Evolutionary conservation across 2,888 invertebrate species (phyloP).

Genomic region (Agrilus mali): DNA sequence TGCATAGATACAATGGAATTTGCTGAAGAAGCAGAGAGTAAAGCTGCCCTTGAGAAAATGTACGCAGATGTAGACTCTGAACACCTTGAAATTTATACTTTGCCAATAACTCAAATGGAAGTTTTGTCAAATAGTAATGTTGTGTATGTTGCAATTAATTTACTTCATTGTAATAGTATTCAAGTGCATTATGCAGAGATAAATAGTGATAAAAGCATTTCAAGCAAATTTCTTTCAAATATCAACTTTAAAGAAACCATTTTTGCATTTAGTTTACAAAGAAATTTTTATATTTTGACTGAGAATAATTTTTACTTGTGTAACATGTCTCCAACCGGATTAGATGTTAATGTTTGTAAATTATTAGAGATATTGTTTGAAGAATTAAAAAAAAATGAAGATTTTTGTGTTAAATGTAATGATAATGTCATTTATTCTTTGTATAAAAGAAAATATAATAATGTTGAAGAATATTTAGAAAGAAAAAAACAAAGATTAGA

Average conservation of each 20-base stretch:
- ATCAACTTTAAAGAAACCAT: slow-evolving; percentile 23
- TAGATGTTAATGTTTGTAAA: slow-evolving; percentile 22
- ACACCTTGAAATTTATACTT: slow-evolving; percentile 40
- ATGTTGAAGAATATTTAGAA: slow-evolving; percentile 66
- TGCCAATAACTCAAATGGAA: slow-evolving; percentile 41
- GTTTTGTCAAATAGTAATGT: slow-evolving; percentile 24
- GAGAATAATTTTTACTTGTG: slow-evolving; percentile 13
- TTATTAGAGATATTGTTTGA: slow-evolving; percentile 15
- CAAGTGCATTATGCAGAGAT: slow-evolving; percentile 32
- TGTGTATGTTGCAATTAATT: slow-evolving; percentile 7
- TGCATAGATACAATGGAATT: slow-evolving; percentile 37
- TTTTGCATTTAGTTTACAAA: slow-evolving; percentile 29
- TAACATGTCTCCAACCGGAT: slow-evolving; percentile 1
- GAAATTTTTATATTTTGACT: slow-evolving; percentile 22
- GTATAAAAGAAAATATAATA: slow-evolving; percentile 70
- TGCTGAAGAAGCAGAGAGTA: slow-evolving; percentile 27
- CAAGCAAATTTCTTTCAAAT: slow-evolving; percentile 4
- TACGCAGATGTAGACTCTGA: slow-evolving; percentile 37
- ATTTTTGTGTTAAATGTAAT: too few relatives aligned
- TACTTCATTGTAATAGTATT: slow-evolving; percentile 20
- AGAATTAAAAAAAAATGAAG: slow-evolving; percentile 18
- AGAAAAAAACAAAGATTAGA: slow-evolving; percentile 59
- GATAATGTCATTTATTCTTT: slow-evolving; percentile 41
- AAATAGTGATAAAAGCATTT: slow-evolving; percentile 3
- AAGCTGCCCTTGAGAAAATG: slow-evolving; percentile 21